Base-by-base conservation (phyloP, 1,140 invertebrate species). In the Archivesica marissinica region DNA sequence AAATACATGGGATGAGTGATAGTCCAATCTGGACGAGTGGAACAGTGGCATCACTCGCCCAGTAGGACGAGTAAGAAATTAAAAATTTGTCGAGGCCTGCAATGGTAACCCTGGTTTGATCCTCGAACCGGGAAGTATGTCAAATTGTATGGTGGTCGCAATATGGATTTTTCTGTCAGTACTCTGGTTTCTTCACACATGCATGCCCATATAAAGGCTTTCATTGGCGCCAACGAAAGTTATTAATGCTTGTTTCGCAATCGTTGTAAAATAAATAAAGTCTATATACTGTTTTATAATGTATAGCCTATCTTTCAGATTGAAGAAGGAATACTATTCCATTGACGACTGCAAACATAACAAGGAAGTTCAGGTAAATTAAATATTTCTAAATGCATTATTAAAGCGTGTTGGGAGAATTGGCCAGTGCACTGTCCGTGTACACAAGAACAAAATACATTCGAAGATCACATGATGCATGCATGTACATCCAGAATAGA, bases 271-370 rank as follows among this genome's bases (percentile, higher is more conserved):
- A n/a, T n/a, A n/a, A n/a, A n/a, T n/a, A n/a, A n/a, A n/a, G n/a
- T 11, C 20, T 11, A 50, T 20, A 50, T 11, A 50, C 20, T 11
- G 20, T 50, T 20, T 50, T 50, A 50, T 50, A n/a, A n/a, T n/a
- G n/a, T 50, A 50, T 50, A 50, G 28, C 4, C n/a, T 64, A 23
- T 30, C 17, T 47, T 79, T 79, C 56, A 79, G 76, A 15, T 44
- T 79, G 54, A 79, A 66, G 76, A 79, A 79, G 76, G 66, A 79
- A 2, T 79, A n/a, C 33, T 79, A 79, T 59, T 25, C 38, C 1
- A 17, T 79, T 1, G 76, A 79, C 25, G 76, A 79, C 11, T 79
- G 76, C 41, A 79, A 66, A 47, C 20, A 23, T 9, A 35, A 79
- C 38, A 79, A 79, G n/a, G 76, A 79, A 47, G 76, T 79, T 9